phyloP scores from a whole-genome alignment of 2,113 vertebrate species.

The Macrotis lagotis region DNA sequence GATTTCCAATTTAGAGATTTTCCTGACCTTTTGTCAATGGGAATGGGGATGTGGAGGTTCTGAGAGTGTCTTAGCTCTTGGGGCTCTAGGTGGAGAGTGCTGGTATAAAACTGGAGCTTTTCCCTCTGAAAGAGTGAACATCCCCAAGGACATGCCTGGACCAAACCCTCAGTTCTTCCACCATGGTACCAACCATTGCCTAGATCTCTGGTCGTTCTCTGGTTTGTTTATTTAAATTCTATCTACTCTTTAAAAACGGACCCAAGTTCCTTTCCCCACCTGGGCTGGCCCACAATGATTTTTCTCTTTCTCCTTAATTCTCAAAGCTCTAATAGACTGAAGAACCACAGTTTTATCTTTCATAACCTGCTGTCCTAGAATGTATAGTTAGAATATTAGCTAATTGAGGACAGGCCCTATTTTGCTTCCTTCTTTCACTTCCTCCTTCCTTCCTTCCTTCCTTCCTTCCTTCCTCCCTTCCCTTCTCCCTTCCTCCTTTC shows the following conservation, averaged over 20 bases:
- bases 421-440: not conserved
- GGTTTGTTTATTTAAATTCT: not conserved
- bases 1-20: not conserved
- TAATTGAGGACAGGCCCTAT: not conserved
- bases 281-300: not conserved
- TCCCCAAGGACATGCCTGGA: not conserved
- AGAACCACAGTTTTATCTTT: not conserved
- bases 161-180: not conserved
- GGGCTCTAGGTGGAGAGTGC: not conserved
- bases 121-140: not conserved
- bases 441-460: too few relatives aligned
- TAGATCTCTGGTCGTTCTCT: not conserved
- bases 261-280: not conserved
- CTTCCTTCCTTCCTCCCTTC: not conserved
- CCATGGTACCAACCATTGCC: not conserved
- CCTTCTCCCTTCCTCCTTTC: not conserved
- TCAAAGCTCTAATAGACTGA: not conserved
- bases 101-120: not conserved
- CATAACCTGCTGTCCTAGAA: not conserved
- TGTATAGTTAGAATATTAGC: not conserved
- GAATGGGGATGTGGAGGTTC: not conserved
- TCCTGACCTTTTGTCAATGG: not conserved
- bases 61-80: not conserved
- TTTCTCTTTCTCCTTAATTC: not conserved
- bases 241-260: not conserved